Evolutionary conservation across 2,113 vertebrate genomes (phyloP).

Genomic region (Trichomycterus rosablanca): DNA sequence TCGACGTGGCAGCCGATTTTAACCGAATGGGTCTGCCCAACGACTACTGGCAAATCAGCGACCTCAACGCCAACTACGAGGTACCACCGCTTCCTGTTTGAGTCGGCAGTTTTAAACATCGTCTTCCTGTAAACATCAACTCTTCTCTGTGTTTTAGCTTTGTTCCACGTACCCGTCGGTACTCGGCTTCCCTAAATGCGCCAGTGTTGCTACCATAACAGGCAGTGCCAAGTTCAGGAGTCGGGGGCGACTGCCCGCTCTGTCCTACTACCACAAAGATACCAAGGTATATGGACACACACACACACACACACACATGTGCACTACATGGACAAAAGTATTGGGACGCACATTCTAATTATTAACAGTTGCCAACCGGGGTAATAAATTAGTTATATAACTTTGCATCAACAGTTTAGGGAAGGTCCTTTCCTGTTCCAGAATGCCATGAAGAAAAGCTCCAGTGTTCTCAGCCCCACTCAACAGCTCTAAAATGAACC

Average conservation of each 20-base stretch:
- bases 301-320: no score
- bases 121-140: slow-evolving; percentile 13
- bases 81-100: slow-evolving; percentile 48
- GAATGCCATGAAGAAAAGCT: no score
- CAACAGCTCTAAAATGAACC: no score
- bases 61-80: slow-evolving; percentile 72
- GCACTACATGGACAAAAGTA: no score
- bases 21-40: slow-evolving; percentile 74
- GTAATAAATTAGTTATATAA: no score
- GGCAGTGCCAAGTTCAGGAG: slow-evolving; percentile 78
- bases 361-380: no score
- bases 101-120: not conserved
- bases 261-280: slow-evolving; percentile 73
- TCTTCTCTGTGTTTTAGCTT: slow-evolving; percentile 53
- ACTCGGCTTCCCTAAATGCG: slow-evolving; percentile 67
- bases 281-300: slow-evolving; percentile 65
- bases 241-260: slow-evolving; percentile 72
- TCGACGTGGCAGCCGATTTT: slow-evolving; percentile 68
- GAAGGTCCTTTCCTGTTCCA: no score
- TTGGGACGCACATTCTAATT: no score
- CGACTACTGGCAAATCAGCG: slow-evolving; percentile 66
- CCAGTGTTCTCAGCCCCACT: no score
- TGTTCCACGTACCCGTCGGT: slow-evolving; percentile 72
- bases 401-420: no score
- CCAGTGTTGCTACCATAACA: slow-evolving; percentile 60